phyloP scores from a whole-genome alignment of 2,113 vertebrate genomes.

The Pogona vitticeps region DNA sequence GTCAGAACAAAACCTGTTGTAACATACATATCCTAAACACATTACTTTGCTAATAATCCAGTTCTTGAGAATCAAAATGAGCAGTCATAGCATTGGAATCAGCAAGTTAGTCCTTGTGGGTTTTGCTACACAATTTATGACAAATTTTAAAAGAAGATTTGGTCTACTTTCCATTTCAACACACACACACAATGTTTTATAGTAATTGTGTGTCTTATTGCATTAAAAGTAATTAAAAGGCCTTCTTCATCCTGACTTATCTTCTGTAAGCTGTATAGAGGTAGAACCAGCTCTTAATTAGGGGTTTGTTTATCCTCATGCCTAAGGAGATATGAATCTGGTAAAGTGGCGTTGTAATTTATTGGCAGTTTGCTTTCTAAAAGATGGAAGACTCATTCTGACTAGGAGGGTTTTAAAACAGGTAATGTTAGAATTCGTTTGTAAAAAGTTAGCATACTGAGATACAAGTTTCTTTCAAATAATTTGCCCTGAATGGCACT shows the following conservation, averaged over 20 bases:
- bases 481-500: neutral
- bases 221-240: neutral
- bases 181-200: neutral
- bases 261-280: neutral
- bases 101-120: neutral
- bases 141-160: neutral
- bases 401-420: neutral
- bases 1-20: neutral
- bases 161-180: neutral
- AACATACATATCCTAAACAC: neutral
- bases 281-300: too few relatives aligned
- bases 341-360: neutral
- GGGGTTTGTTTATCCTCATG: neutral
- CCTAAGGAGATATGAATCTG: neutral
- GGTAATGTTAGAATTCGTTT: neutral
- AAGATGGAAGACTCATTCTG: neutral
- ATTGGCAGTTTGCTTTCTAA: neutral
- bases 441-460: neutral
- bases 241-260: neutral
- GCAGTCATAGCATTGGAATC: neutral
- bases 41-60: neutral
- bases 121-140: fast-evolving
- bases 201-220: neutral
- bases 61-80: neutral
- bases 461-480: neutral